Evolutionary conservation across 2,113 vertebrate species (phyloP).

Genomic region (Meles meles): DNA sequence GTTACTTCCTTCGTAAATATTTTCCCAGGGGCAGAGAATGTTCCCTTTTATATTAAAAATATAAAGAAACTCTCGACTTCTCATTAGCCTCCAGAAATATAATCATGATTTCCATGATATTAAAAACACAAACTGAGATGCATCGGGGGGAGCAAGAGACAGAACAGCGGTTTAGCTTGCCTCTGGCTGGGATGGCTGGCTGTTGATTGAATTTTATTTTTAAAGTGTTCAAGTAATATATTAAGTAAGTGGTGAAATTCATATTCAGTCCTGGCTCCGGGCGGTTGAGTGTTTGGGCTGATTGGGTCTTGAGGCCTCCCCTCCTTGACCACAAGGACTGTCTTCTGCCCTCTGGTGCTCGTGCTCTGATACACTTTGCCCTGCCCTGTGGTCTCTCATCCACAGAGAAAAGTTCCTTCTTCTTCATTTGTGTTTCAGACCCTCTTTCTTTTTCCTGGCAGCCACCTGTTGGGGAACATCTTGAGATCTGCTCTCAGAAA

Average conservation of each 20-base stretch:
- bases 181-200: not conserved
- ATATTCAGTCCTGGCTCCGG: not conserved
- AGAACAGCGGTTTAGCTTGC: accelerated
- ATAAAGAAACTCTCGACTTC: not conserved
- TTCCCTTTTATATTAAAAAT: not conserved
- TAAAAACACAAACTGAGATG: not conserved
- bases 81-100: not conserved
- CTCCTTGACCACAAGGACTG: accelerated
- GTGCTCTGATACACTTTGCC: not conserved
- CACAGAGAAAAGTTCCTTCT: not conserved
- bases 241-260: not conserved
- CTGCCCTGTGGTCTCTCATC: too few species aligned
- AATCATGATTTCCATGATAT: not conserved
- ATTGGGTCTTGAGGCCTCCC: too few species aligned
- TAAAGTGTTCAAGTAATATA: not conserved
- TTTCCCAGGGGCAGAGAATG: not conserved
- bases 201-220: not conserved
- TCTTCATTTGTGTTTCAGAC: not conserved
- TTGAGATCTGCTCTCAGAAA: not conserved
- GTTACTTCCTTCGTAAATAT: not conserved
- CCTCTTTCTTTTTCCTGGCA: not conserved
- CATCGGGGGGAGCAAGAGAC: accelerated
- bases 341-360: too few species aligned
- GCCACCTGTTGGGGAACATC: not conserved
- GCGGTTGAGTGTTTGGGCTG: not conserved